These are phyloP conservation scores for Teleiodes luculella DNA, from an alignment of 2,888 invertebrate species.

Conservation along the genomic window DNA sequence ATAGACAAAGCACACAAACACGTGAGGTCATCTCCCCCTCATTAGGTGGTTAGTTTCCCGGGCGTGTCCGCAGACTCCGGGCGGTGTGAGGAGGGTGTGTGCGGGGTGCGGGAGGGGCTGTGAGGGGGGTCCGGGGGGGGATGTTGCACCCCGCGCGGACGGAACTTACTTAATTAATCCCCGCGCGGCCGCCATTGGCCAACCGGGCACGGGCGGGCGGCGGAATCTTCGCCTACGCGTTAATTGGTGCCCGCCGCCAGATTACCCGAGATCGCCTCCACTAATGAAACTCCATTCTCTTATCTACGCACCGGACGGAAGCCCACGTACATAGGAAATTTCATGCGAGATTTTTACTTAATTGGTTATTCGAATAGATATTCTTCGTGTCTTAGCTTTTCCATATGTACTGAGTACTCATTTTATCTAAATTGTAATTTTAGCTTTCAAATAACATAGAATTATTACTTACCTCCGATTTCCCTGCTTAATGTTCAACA, in stretches of 20 bases:
- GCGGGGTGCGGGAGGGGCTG: constrained; percentile 41
- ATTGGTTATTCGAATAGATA: not conserved
- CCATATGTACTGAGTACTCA: not conserved
- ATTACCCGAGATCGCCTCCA: constrained; percentile 51
- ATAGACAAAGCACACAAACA: constrained; percentile 73
- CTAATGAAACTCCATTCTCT: constrained; percentile 65
- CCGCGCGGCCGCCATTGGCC: constrained; percentile 75
- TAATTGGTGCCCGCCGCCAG: constrained; percentile 72
- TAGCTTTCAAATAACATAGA: too few relatives aligned
- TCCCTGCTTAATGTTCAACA: too few relatives aligned
- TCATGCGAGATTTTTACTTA: not conserved
- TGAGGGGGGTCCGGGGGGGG: constrained; percentile 36
- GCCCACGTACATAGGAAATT: constrained; percentile 1
- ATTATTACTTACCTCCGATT: too few relatives aligned
- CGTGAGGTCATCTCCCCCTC: constrained; percentile 78
- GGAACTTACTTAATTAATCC: constrained; percentile 79
- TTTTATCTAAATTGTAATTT: not conserved
- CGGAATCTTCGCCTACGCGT: constrained; percentile 72
- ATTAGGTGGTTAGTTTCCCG: constrained; percentile 79
- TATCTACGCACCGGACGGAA: constrained; percentile 30
- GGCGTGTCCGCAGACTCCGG: constrained; percentile 77
- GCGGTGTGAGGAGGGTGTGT: constrained; percentile 47
- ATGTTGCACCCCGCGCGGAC: constrained; percentile 45
- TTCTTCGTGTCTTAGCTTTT: not conserved
- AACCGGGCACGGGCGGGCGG: constrained; percentile 61